phyloP scores from a whole-genome alignment of 2,888 invertebrate species.

The Oscheius onirici region DNA sequence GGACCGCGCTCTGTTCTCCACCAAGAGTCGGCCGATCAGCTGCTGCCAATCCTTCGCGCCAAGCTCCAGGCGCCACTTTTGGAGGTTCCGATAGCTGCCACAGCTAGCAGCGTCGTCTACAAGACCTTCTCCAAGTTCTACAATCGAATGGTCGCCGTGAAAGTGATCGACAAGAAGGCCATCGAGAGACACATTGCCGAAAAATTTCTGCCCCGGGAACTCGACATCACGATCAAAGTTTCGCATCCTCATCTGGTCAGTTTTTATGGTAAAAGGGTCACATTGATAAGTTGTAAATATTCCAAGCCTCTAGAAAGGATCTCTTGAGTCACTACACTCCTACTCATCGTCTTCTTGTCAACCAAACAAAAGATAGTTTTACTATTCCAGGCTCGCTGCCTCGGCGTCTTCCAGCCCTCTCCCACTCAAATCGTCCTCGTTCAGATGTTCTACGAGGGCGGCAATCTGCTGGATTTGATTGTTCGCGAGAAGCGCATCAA shows the following conservation, averaged over 20 bases:
- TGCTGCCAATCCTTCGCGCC: too few species aligned
- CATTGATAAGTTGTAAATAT: too few species aligned
- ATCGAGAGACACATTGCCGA: constrained; percentile 52
- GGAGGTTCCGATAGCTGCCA: constrained; percentile 44
- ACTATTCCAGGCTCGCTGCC: constrained; percentile 37
- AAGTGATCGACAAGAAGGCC: constrained; percentile 58
- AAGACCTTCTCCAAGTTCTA: constrained; percentile 5
- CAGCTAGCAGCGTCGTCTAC: constrained; percentile 55
- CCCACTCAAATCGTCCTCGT: constrained; percentile 55
- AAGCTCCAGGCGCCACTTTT: not conserved
- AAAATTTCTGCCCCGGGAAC: constrained; percentile 61
- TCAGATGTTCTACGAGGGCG: constrained; percentile 57
- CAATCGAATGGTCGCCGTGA: constrained; percentile 48
- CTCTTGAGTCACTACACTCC: too few species aligned
- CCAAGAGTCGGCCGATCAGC: too few species aligned
- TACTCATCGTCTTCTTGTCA: too few species aligned
- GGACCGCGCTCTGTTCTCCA: too few species aligned
- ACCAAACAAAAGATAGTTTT: too few species aligned
- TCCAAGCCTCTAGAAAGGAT: too few species aligned
- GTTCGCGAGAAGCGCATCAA: constrained; percentile 40
- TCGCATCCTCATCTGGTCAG: constrained; percentile 47
- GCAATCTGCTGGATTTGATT: constrained; percentile 55
- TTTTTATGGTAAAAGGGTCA: too few species aligned
- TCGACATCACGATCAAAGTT: constrained; percentile 54
- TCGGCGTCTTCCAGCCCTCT: constrained; percentile 43